Conservation (phyloP, 2,113 vertebrate genomes). For the Thryonomys swinderianus region DNA sequence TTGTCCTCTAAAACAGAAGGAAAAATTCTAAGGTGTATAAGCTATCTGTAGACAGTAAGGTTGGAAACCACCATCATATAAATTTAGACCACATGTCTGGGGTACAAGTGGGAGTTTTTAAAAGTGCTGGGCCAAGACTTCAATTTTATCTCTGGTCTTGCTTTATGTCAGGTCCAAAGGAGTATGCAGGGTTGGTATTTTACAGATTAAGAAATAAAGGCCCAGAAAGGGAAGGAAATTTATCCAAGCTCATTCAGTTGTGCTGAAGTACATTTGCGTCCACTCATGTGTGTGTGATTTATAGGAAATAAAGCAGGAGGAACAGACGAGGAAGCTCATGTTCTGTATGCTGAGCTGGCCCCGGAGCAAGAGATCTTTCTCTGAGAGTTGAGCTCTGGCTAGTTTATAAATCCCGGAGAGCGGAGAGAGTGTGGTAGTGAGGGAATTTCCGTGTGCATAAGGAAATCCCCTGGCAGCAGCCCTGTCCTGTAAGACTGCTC, state of each 20-base stretch:
- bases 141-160: background rate
- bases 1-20: slow-evolving; percentile 29
- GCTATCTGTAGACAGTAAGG: background rate
- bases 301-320: background rate
- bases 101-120: background rate
- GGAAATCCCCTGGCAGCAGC: background rate
- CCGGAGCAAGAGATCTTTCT: background rate
- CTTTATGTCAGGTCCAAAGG: background rate
- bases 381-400: background rate
- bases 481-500: background rate
- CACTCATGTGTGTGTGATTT: background rate
- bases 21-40: background rate
- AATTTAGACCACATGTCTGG: background rate
- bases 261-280: background rate
- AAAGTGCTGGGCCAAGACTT: background rate
- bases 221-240: background rate
- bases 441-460: background rate
- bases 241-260: background rate
- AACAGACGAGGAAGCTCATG: background rate
- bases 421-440: background rate
- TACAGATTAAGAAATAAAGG: slow-evolving; percentile 21
- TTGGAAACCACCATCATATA: background rate
- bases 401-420: background rate
- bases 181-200: background rate
- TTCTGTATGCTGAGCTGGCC: background rate